Base-by-base conservation (phyloP, 2,113 vertebrate genomes). In the Jacana jacana region DNA sequence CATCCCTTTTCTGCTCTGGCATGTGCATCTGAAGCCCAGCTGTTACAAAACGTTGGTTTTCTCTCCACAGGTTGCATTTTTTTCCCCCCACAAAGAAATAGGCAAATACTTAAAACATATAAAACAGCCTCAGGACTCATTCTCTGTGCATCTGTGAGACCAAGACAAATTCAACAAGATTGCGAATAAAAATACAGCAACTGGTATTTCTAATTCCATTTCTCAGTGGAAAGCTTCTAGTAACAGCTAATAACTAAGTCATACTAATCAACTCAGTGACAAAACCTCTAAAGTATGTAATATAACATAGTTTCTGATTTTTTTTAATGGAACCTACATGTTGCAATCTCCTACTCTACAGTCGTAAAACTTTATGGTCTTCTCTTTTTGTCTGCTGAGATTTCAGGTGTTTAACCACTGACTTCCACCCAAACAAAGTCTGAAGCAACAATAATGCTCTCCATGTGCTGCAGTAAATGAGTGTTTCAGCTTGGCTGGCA, bases 341-440 rank as follows among this genome's bases (percentile, higher is more conserved):
- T 97, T 96, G 80, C 95, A 96, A 91, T 97, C 95, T 97, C 91
- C 82, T 96, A 91, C 90, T 79, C 95, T 57, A 79, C 28, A 73
- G 85, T 49, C 86, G 11, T 97, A 98, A 97, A 98, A 97, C 35
- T 97, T 98, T 97, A 98, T 75, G 81, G 95, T 91, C 52, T 89
- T 95, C 96, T 97, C 90, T 94, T 96, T 96, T 93, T 91, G 97
- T 97, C 94, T 96, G 93, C 93, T 92, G 97, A 97, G 98, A 96
- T 95, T 98, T 98, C 96, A 96, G 95, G 97, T 97, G 93, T 96
- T 96, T 97, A 97, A 97, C 89, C 84, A 95, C 94, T 91, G 28
- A 84, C 68, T 97, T 98, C 88, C 91, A 96, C 94, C 89, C 81
- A 86, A 95, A 89, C 57, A 75, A 92, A 86, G 96, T 94, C 86